Evolutionary conservation across 2,888 invertebrate species (phyloP), one percentile per base, ranked within the genome.

Genomic region (Brassicogethes aeneus): DNA sequence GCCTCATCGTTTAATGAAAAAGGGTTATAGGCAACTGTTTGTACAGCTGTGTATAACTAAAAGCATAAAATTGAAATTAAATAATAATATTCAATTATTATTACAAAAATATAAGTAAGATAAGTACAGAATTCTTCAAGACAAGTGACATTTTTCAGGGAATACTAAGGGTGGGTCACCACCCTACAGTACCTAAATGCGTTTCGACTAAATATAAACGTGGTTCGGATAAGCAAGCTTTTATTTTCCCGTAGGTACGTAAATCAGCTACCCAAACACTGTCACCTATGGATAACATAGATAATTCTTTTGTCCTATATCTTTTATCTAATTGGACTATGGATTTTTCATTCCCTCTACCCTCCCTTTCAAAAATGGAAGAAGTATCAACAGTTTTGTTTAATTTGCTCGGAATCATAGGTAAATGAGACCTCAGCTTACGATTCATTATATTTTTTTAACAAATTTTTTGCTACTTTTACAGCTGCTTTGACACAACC

Each of bases 401-500:
- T 7, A 23, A 10, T 23, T 23, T 23, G 10, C 23, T 23, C 5
- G 23, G 23, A 7, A 23, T 7, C 5, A 23, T 23, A 10, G 23
- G 23, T 23, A 23, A 5, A 23, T 23, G 5, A 7, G 23, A 23
- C 23, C 23, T 23, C 10, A 23, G 10, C 10, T 23, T 23, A 23
- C 23, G 23, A 7, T 3, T 29, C 31, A 15, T 39, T 41, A n/a
- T n/a, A n/a, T n/a, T 37, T 31, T 17, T 41, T 41, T 2, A 41
- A 8, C 36, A 40, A 40, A 14, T 17, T 10, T 15, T 37, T 43
- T 8, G 41, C 34, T 3, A 17, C 16, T 30, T 42, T 15, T 7
- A 37, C 41, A n/a, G 41, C 37, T 2, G 39, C 31, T 15, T 42
- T 39, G 2, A 44, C 33, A 16, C 33, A 15, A 2, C 44, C 44